These are phyloP conservation scores for Synergus japonicus DNA, from an alignment of 2,888 invertebrate genomes.

Conservation along the genomic window DNA sequence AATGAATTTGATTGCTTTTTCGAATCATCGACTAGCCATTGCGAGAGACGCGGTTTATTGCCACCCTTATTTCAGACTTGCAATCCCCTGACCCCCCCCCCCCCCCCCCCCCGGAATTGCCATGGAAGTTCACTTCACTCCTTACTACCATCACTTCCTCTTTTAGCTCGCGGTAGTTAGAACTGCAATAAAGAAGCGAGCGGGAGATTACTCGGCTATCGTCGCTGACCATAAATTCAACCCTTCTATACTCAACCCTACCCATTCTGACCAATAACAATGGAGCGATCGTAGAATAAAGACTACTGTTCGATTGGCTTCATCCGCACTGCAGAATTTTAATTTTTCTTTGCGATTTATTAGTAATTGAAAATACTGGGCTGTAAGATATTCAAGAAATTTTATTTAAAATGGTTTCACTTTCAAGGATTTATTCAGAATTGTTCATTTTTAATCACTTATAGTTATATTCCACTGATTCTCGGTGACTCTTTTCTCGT, in stretches of 20 bases:
- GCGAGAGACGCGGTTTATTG: conserved; percentile 13
- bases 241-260: conserved; percentile 28
- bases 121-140: conserved; percentile 36
- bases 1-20: conserved; percentile 42
- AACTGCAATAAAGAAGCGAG: conserved; percentile 39
- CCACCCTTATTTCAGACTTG: conserved; percentile 20
- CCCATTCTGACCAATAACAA: conserved; percentile 35
- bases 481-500: no score
- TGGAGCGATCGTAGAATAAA: conserved; percentile 26
- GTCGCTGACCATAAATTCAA: conserved; percentile 40
- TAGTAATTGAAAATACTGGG: neutral
- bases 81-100: neutral
- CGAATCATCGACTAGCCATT: conserved; percentile 70
- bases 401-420: no score
- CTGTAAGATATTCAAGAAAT: no score
- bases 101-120: no score
- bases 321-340: conserved; percentile 29
- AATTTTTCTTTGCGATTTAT: neutral
- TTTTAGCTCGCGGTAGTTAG: conserved; percentile 36
- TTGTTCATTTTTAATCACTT: no score
- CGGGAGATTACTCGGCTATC: conserved; percentile 37
- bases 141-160: conserved; percentile 28
- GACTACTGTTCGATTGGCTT: conserved; percentile 35
- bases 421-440: no score
- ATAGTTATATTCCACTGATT: no score